Percentiles rank a stretch among this genome's conserved stretches.
These are phyloP conservation scores for Lepidonotus clava DNA, from an alignment of 2,888 invertebrate genomes.

Conservation along the genomic window DNA sequence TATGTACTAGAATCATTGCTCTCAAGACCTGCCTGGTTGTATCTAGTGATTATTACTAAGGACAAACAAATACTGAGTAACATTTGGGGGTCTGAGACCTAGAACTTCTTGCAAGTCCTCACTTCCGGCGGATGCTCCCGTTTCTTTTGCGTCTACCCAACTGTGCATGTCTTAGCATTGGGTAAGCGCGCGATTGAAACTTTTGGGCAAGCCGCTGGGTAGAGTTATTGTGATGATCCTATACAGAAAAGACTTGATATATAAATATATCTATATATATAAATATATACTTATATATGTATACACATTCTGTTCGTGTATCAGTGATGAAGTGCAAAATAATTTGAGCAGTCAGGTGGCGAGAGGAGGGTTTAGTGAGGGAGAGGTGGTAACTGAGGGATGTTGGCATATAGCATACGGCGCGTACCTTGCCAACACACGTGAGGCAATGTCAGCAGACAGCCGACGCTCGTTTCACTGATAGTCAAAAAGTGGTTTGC, in stretches of 20 bases:
- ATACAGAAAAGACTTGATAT: conserved; percentile 52
- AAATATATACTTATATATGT: conserved; percentile 54
- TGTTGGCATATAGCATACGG: no score
- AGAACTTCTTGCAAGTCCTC: background rate
- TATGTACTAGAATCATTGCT: no score
- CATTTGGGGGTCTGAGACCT: conserved; percentile 44
- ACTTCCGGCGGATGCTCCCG: background rate
- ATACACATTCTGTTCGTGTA: conserved; percentile 52
- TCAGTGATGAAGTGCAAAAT: conserved; percentile 54
- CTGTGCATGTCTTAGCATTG: background rate
- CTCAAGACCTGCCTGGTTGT: background rate
- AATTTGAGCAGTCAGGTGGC: conserved; percentile 31
- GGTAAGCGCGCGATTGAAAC: background rate
- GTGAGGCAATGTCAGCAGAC: no score
- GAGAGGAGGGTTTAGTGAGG: no score
- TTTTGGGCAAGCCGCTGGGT: conserved; percentile 10
- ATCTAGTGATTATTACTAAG: conserved; percentile 29
- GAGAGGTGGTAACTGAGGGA: no score
- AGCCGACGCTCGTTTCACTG: background rate
- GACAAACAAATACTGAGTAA: conserved; percentile 12
- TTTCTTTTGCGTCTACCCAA: conserved; percentile 7
- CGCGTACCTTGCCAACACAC: no score
- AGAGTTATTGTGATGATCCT: conserved; percentile 48
- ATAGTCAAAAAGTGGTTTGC: conserved; percentile 9
- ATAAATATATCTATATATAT: conserved; percentile 54